Evolutionary conservation across 2,797 vertebrate species (phyloP), one percentile per base, ranked within the genome.

Genomic region (Merluccius polli): DNA sequence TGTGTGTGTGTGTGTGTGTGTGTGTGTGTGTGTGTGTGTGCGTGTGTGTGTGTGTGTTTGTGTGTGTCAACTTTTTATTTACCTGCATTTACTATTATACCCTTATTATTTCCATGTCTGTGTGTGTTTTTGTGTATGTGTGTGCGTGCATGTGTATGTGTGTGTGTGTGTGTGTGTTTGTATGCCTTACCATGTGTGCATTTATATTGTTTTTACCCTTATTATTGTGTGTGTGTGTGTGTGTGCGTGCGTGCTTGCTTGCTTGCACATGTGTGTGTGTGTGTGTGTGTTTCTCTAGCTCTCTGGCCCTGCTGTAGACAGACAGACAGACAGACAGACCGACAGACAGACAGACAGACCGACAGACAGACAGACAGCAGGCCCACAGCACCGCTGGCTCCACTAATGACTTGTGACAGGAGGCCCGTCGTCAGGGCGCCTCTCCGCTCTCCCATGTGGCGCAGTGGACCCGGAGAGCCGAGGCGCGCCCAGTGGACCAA

Each of bases 321-420:
- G 36, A 38, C 11, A 38, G 4, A 38, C 36, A 38, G 36, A 7
- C 36, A 6, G 36, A 38, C 36, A 38, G 36, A 38, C 5, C 36
- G 11, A 8, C 36, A 38, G 36, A 38, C 36, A 7, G 36, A 16
- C 1, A 16, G 13, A 59, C 52, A n/a, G 52, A n/a, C 52, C 11
- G 59, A 63, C 7, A 24, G 52, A 63, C 52, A 63, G 52, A 63
- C 52, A 63, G 52, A 63, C 52, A 63, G 21, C 1, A n/a, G 21
- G 24, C 52, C 7, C 21, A 48, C 52, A 59, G 21, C 5, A 18
- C 2, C 13, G 44, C 44, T 48, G 44, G 44, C 8, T n/a, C 32
- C 87, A 52, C 81, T 89, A 89, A 92, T 91, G 82, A 77, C 83
- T 84, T 89, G 85, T 88, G 88, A 92, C 90, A 89, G 87, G 79